Percentiles rank a stretch among this genome's conserved stretches.
These are phyloP conservation scores for Plestiodon gilberti DNA, from an alignment of 2,113 vertebrate species.

Conservation along the genomic window DNA sequence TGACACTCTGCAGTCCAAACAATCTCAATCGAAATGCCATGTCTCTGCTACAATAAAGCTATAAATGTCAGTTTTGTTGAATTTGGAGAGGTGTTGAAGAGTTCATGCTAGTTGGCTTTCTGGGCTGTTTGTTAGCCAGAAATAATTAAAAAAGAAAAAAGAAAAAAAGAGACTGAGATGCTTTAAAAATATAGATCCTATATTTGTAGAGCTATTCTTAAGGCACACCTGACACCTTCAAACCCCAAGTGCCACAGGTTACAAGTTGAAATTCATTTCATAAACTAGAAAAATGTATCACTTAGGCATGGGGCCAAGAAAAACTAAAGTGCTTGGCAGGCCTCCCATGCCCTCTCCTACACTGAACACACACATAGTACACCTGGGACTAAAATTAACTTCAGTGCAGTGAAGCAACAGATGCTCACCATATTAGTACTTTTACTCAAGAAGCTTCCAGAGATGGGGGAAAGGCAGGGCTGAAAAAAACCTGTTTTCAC, in stretches of 20 bases:
- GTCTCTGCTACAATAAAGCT: slow-evolving; percentile 81
- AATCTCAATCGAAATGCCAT: slow-evolving; percentile 83
- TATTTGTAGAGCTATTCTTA: slow-evolving; percentile 58
- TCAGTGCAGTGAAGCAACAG: slow-evolving; percentile 67
- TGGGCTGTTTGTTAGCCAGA: slow-evolving; percentile 74
- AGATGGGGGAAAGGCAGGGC: not conserved
- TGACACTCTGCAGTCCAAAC: slow-evolving; percentile 86
- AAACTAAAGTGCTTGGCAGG: slow-evolving; percentile 65
- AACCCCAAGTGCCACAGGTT: slow-evolving; percentile 69
- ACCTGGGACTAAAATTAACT: slow-evolving; percentile 69
- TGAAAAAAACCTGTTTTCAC: not conserved
- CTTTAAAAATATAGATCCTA: slow-evolving; percentile 53
- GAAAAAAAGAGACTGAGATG: slow-evolving; percentile 35
- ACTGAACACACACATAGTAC: slow-evolving; percentile 70
- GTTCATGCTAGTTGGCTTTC: slow-evolving; percentile 80
- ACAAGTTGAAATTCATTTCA: slow-evolving; percentile 70
- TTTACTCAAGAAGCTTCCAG: slow-evolving; percentile 65
- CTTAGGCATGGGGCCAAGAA: slow-evolving; percentile 67
- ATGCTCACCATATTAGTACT: slow-evolving; percentile 63
- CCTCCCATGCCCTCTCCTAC: slow-evolving; percentile 52
- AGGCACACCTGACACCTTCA: slow-evolving; percentile 74
- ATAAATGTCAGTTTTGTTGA: slow-evolving; percentile 86
- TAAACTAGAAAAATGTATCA: slow-evolving; percentile 72
- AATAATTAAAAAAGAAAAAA: slow-evolving; percentile 59
- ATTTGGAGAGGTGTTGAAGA: slow-evolving; percentile 83